These are phyloP conservation scores for Triplophysa yarkandensis DNA, from an alignment of 2,797 vertebrate genomes.

Conservation along the genomic window DNA sequence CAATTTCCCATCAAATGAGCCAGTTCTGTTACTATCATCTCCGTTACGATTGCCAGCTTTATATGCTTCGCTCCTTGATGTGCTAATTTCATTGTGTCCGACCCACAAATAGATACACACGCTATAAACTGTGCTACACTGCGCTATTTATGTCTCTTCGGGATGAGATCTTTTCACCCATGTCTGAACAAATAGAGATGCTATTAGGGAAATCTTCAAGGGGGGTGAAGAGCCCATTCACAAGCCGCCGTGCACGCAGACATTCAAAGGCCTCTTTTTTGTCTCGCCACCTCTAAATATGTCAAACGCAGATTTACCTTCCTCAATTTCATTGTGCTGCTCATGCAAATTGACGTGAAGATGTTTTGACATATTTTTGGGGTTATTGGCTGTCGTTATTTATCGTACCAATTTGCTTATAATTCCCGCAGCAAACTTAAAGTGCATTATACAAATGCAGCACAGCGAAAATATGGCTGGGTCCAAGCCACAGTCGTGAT, in stretches of 20 bases:
- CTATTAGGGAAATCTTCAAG: constrained; percentile 50
- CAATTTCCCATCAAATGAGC: constrained; percentile 16
- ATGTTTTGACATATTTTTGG: constrained; percentile 3
- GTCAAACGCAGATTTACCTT: constrained; percentile 20
- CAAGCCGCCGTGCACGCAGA: constrained; percentile 21
- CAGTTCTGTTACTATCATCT: constrained; percentile 24
- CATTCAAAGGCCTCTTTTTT: constrained; percentile 22
- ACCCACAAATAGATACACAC: constrained; percentile 52
- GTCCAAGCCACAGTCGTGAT: constrained; percentile 43
- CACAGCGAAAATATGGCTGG: constrained; percentile 21
- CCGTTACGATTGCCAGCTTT: constrained; percentile 51
- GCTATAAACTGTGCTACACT: constrained; percentile 42
- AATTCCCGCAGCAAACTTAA: not conserved
- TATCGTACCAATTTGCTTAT: not conserved
- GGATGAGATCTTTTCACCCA: constrained; percentile 45
- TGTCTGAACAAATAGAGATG: constrained; percentile 53
- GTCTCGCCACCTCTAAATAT: constrained; percentile 26
- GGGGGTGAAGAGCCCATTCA: constrained; percentile 51
- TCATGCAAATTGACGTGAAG: constrained; percentile 1
- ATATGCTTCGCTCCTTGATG: constrained; percentile 69
- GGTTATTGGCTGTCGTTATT: not conserved
- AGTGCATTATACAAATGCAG: constrained; percentile 23
- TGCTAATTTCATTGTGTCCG: constrained; percentile 71
- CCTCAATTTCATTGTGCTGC: not conserved
- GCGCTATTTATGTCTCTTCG: constrained; percentile 40